Evolutionary conservation across 2,888 invertebrate genomes (phyloP), one percentile per base, ranked within the genome.

Genomic region (Monoplex corrugatus): DNA sequence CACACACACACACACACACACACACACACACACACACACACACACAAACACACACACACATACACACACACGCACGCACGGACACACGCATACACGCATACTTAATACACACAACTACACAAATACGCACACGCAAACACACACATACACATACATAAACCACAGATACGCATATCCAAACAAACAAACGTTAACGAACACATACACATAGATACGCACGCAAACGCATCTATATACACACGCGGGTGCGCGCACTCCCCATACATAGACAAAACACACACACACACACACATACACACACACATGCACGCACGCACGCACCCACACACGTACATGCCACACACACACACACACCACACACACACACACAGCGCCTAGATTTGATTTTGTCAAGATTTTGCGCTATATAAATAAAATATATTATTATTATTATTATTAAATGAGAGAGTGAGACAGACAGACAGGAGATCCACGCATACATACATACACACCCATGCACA

Each of bases 301-400:
- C 57, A 57, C 57, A 16, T 23, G 28, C 57, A 57, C 57, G 28
- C 57, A 57, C 57, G 28, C 57, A 57, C 57, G 1, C 16, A 2
- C 16, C 2, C 10, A 57, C 57, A 57, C 57, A 57, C 57, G 28
- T 28, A 5, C 10, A 57, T 28, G 28, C n/a, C 57, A 57, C 16
- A 2, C 2, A 2, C 57, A 57, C 10, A 10, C 57, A 57, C 57
- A 57, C 10, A 57, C 2, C 57, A 57, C 57, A 57, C 57, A 57
- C 57, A 57, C 57, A 57, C 57, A 57, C 57, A 57, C 57, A 57
- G n/a, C n/a, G n/a, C n/a, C n/a, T n/a, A n/a, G n/a, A n/a, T n/a
- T n/a, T n/a, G n/a, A n/a, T n/a, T n/a, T n/a, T n/a, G n/a, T n/a
- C n/a, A n/a, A n/a, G n/a, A n/a, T n/a, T n/a, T n/a, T n/a, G n/a